Conservation (phyloP, 2,888 invertebrate genomes). For the Epinotia brunnichana region DNA sequence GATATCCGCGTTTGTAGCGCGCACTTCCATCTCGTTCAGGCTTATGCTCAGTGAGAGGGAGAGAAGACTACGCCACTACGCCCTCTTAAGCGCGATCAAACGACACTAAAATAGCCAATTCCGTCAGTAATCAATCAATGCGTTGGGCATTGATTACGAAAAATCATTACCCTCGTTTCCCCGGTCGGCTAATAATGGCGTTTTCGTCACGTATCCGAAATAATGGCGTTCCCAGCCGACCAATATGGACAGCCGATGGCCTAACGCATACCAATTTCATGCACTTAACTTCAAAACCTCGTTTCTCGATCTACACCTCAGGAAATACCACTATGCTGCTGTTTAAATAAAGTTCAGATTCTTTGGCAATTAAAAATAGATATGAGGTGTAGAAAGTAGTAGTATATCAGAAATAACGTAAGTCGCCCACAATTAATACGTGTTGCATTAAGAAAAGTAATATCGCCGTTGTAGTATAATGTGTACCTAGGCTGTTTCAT, state of each 20-base stretch:
- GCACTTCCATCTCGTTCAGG: too few species aligned
- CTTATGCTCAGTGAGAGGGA: too few species aligned
- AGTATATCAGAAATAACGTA: constrained; percentile 36
- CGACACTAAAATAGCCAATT: constrained; percentile 4
- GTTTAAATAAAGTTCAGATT: background rate
- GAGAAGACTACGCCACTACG: too few species aligned
- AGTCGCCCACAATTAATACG: constrained; percentile 24
- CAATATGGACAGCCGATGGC: constrained; percentile 30
- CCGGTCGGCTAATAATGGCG: constrained; percentile 27
- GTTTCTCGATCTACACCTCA: background rate
- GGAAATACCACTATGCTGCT: background rate
- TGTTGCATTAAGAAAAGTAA: background rate
- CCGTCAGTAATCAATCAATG: constrained; percentile 22
- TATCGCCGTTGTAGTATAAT: background rate
- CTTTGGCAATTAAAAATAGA: background rate
- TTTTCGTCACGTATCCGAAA: constrained; percentile 38
- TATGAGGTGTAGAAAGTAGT: background rate
- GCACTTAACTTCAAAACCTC: background rate
- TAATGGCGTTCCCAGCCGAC: constrained; percentile 27
- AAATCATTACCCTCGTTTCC: constrained; percentile 33
- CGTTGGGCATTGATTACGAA: constrained; percentile 2
- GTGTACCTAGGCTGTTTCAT: background rate
- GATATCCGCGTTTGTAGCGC: too few species aligned
- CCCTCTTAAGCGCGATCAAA: too few species aligned
- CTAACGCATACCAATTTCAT: constrained; percentile 33